These are phyloP conservation scores for Prosopocoilus inquinatus DNA, from an alignment of 2,888 invertebrate species.

Conservation along the genomic window DNA sequence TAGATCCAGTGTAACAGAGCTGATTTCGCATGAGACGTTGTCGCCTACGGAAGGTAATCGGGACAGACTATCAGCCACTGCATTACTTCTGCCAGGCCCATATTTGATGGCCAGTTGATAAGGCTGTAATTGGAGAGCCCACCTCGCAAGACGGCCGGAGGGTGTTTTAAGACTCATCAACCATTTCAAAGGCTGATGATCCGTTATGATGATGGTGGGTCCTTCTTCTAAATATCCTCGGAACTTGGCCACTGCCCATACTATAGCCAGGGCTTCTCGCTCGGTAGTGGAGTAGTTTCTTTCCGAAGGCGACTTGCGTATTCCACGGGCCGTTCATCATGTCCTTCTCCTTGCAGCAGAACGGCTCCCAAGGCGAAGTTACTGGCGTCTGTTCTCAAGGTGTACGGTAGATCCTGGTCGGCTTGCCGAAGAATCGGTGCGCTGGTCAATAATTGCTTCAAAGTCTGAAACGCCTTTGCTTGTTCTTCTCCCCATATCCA, in stretches of 20 bases:
- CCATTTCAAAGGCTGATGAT: conserved; percentile 52
- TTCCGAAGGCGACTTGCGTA: conserved; percentile 34
- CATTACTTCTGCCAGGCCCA: conserved; percentile 12
- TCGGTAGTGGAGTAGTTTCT: conserved; percentile 32
- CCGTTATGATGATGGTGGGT: conserved; percentile 43
- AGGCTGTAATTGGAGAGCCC: conserved; percentile 44
- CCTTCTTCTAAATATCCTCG: conserved; percentile 45
- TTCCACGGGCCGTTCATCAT: conserved; percentile 28
- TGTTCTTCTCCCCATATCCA: too few species aligned
- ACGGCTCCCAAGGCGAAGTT: conserved; percentile 28
- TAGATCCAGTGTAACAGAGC: neutral
- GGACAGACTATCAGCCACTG: conserved; percentile 19
- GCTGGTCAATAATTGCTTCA: conserved; percentile 15
- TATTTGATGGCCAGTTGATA: conserved; percentile 38
- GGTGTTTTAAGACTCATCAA: conserved; percentile 43
- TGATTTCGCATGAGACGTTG: neutral
- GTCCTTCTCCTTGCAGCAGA: conserved; percentile 27
- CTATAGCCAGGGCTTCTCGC: conserved; percentile 31
- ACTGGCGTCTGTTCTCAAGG: conserved; percentile 33
- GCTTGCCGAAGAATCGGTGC: conserved; percentile 30
- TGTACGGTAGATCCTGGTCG: conserved; percentile 26
- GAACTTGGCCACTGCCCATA: conserved; percentile 45
- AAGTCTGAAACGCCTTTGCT: too few species aligned
- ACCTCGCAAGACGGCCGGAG: conserved; percentile 45
- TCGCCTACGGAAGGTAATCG: conserved; percentile 3